Evolutionary conservation across 2,113 vertebrate genomes (phyloP).

Genomic region (Gavialis gangeticus): DNA sequence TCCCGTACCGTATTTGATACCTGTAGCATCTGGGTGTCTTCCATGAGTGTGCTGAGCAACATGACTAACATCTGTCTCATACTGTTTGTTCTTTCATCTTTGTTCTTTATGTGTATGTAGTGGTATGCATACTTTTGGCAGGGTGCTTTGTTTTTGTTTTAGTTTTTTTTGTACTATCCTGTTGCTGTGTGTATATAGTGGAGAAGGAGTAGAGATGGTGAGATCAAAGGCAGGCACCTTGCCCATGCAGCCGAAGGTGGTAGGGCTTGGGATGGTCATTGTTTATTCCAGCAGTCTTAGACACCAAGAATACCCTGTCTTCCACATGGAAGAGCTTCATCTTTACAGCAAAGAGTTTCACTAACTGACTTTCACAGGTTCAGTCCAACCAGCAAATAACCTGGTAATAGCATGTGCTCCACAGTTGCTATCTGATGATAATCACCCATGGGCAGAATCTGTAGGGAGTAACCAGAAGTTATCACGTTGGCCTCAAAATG

Average conservation of each 20-base stretch:
- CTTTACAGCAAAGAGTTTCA: not conserved
- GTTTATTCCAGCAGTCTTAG: not conserved
- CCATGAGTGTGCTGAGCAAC: constrained; percentile 47
- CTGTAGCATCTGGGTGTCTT: constrained; percentile 43
- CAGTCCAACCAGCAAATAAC: not conserved
- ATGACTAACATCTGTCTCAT: constrained; percentile 45
- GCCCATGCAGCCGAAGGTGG: not conserved
- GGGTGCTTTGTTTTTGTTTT: not conserved
- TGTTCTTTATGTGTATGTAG: not conserved
- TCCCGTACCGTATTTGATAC: constrained; percentile 24
- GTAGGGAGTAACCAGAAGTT: not conserved
- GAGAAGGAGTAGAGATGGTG: not conserved
- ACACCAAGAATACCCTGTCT: rapidly evolving
- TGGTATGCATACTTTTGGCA: constrained; percentile 40
- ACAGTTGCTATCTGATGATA: not conserved
- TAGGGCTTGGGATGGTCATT: not conserved
- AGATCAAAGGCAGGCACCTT: not conserved
- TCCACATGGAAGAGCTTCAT: not conserved
- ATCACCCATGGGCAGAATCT: not conserved
- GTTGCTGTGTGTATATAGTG: not conserved
- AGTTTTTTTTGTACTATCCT: constrained; percentile 8
- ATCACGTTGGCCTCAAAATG: not conserved
- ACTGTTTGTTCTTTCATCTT: constrained; percentile 53
- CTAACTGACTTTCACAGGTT: not conserved
- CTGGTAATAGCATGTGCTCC: not conserved